Base-by-base conservation (phyloP, 1,140 invertebrate species). In the Meloidogyne floridensis region DNA sequence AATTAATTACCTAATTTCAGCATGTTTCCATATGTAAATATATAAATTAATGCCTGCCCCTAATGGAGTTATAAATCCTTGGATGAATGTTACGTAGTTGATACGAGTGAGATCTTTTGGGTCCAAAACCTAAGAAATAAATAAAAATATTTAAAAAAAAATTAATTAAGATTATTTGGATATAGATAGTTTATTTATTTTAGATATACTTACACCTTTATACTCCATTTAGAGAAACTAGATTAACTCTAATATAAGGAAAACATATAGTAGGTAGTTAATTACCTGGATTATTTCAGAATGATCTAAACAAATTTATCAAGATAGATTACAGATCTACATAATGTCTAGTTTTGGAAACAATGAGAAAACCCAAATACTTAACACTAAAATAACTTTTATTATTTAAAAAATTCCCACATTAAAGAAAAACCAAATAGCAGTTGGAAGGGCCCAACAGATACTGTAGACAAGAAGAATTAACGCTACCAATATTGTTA, bases 21-120 rank as follows among this genome's bases (percentile, higher is more conserved):
- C 8, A 8, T 74, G 72, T 74, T 74, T 74, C 43, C 43, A 47
- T 54, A 74, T 47, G 2, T 74, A 74, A 54, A 74, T 74, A 54
- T 74, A 74, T 54, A 74, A 18, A 54, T 74, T 74, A n/a, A 74
- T 74, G 15, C 72, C 72, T 5, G 72, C 72, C 18, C 72, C 72
- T 47, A 74, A 74, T 54, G 72, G 72, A 6, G 72, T 74, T 54
- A 74, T 47, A 18, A 74, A 74, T 15, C 72, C 72, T 54, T 74
- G 72, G 18, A 54, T 54, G 18, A 74, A 74, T n/a, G 72, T 74
- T 8, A 74, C 72, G n/a, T 74, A 74, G 18, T 74, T 74, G 18
- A 74, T 74, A n/a, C 72, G 5, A 47, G 72, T 32, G 10, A 15
- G 72, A 18, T 74, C n/a, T 15, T 47, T 74, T 54, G 72, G 72